Evolutionary conservation across 1,140 invertebrate species (phyloP), one percentile per base, ranked within the genome.

Genomic region (Drosophila pectinifera): DNA sequence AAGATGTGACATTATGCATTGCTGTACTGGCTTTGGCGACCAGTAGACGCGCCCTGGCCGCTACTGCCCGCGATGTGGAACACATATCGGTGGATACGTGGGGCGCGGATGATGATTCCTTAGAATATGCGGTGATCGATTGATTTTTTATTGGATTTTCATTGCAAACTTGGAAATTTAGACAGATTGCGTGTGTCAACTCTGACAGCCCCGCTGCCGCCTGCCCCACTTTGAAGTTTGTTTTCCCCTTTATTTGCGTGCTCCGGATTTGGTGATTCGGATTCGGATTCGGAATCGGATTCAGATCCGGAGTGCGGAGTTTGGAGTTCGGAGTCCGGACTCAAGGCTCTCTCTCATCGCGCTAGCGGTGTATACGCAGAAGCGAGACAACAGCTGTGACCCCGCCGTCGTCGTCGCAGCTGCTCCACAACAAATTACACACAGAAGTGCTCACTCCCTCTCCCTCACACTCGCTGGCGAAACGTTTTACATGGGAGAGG

Each of bases 311-410:
- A 68, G 43, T 41, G 13, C 39, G 49, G 18, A 42, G 58, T 39
- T 7, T 28, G 39, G 61, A 68, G 59, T 49, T 48, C 48, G 48
- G 28, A 55, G 65, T 65, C 45, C 65, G 65, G 48, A 56, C 13
- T 28, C 65, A 72, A 72, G 68, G 68, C 51, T 36, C 31, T 36
- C 49, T n/a, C 49, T 22, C 36, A n/a, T 26, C 38, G 24, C 14
- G 18, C 43, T 45, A 46, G 28, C 51, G 67, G 63, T 74, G 55
- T 74, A 74, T 56, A 70, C 69, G 82, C 64, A 81, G 62, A 78
- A 86, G 78, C 65, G 82, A 86, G 82, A 86, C 82, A 82, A 68
- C 80, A 84, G 82, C 82, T 85, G 78, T 78, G 62, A 53, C 54
- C 68, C 72, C 45, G 43, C 45, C 36, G 61, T 34, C 45, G 43